A percentile compares a stretch with the other conserved stretches of the same genome.
Conservation (phyloP, 2,113 vertebrate genomes). For the Halichoerus grypus region DNA sequence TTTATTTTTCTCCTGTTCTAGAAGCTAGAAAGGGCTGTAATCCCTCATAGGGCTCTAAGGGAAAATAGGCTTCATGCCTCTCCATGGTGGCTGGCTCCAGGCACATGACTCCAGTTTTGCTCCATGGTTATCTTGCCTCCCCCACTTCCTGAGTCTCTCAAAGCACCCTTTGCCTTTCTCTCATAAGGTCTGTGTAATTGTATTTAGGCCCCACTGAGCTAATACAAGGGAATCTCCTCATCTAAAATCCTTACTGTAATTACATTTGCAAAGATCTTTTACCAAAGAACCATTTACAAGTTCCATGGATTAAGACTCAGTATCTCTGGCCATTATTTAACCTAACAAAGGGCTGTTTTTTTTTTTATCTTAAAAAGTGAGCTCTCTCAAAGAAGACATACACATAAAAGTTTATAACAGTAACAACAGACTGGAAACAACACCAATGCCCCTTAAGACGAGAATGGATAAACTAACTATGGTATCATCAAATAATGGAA, state of each 20-base stretch:
- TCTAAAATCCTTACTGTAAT: neutral
- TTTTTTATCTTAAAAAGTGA: neutral
- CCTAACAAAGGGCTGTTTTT: neutral
- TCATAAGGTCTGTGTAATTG: neutral
- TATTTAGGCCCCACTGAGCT: neutral
- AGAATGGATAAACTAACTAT: neutral
- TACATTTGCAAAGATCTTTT: neutral
- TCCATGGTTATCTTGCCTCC: neutral
- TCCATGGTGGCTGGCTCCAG: neutral
- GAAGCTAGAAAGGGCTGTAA: neutral
- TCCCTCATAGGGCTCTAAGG: accelerated
- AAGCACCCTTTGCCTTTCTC: neutral
- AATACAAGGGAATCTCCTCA: neutral
- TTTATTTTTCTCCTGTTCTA: neutral
- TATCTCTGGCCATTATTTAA: neutral
- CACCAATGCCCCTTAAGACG: neutral
- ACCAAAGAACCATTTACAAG: neutral
- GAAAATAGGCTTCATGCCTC: neutral
- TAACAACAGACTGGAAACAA: neutral
- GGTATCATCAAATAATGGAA: neutral
- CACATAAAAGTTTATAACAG: neutral
- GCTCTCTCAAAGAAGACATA: neutral
- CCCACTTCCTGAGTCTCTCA: neutral
- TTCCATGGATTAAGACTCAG: neutral
- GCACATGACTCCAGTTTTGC: accelerated